Evolutionary conservation across 2,888 invertebrate species (phyloP).

Genomic region (Dinocampus coccinellae): DNA sequence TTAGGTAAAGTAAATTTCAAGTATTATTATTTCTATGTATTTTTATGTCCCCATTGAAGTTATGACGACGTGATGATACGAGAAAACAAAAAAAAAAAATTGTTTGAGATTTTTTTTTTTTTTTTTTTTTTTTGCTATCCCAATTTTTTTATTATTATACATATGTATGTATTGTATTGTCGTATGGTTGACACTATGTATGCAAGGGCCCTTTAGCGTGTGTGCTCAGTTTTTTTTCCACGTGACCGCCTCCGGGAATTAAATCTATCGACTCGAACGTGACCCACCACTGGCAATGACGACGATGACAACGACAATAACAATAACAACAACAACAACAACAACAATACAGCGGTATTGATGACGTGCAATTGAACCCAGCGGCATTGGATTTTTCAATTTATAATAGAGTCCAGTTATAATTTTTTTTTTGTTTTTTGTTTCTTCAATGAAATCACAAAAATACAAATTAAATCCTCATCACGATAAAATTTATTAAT

Average conservation of each 20-base stretch:
- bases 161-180: neutral
- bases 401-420: neutral
- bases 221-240: conserved; percentile 39
- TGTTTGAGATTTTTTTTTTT: too few species aligned
- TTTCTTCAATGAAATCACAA: too few species aligned
- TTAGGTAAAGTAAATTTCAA: too few species aligned
- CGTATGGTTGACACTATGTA: neutral
- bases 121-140: neutral
- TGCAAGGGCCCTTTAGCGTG: conserved; percentile 7
- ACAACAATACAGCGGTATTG: too few species aligned
- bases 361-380: neutral
- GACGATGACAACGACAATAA: neutral
- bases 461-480: too few species aligned
- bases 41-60: too few species aligned
- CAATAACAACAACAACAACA: too few species aligned
- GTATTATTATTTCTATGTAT: too few species aligned
- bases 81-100: too few species aligned
- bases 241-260: conserved; percentile 41
- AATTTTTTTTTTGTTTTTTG: neutral
- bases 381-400: neutral
- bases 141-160: too few species aligned
- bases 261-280: conserved; percentile 43
- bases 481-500: too few species aligned
- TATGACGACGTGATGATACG: too few species aligned
- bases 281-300: conserved; percentile 24